phyloP scores from a whole-genome alignment of 2,888 invertebrate genomes.

The Cryptocheilus praepositus region DNA sequence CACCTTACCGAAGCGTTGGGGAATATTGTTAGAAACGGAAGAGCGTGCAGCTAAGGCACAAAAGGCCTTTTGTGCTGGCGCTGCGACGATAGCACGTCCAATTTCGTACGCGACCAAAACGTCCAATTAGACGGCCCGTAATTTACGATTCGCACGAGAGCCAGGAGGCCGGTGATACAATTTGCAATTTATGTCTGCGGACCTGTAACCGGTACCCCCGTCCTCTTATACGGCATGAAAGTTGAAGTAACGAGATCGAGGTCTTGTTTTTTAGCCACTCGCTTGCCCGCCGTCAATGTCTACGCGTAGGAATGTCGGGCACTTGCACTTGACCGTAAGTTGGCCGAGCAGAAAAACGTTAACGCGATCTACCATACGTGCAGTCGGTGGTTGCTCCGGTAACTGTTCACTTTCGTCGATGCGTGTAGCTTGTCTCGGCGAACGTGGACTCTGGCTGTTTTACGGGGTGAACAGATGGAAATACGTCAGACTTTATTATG shows the following conservation, averaged over 20 bases:
- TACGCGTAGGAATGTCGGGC: constrained; percentile 1
- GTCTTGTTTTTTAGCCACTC: constrained; percentile 16
- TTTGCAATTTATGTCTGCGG: constrained; percentile 27
- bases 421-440: too few relatives aligned
- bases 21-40: too few relatives aligned
- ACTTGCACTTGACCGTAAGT: constrained; percentile 21
- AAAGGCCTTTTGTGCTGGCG: constrained; percentile 13
- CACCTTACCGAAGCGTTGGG: neutral
- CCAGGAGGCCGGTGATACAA: constrained; percentile 27
- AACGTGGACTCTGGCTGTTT: too few relatives aligned
- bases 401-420: neutral
- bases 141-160: constrained; percentile 20
- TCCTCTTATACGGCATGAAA: constrained; percentile 46
- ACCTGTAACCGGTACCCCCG: neutral
- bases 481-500: too few relatives aligned
- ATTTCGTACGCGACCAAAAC: constrained; percentile 24
- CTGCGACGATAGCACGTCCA: constrained; percentile 17
- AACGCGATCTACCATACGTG: neutral
- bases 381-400: too few relatives aligned
- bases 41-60: constrained; percentile 4
- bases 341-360: neutral
- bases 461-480: too few relatives aligned
- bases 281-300: too few relatives aligned
- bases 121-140: constrained; percentile 35
- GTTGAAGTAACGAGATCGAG: constrained; percentile 29